Base-by-base conservation (phyloP, 2,113 vertebrate species). In the Lethenteron camtschaticum region DNA sequence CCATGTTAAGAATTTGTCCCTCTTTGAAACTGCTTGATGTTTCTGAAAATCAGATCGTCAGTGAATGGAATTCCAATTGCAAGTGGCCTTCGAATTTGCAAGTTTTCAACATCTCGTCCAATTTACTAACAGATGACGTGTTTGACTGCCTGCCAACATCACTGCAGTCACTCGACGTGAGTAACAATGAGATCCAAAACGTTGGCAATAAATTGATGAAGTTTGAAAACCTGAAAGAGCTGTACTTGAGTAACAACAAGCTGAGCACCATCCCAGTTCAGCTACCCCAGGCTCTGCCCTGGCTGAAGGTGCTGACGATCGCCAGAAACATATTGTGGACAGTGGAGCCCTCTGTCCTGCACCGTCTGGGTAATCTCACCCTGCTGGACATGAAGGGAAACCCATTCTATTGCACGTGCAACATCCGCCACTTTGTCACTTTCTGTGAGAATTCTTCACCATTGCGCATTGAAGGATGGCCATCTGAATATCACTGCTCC, bases 401-500 rank as follows among this genome's bases (percentile, higher is more conserved):
- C 79, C 83, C 79, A 71, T 94, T 87, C 14, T 74, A 85, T 55
- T 96, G 89, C 74, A 83, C 86, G 68, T 95, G 90, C 56, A 80
- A 83, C 3, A 86, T 95, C 72, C 75, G 91, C 1, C 14, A 73
- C 2, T 89, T 89, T 73, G 58, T 80, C 10, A 78, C 80, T 1
- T 71, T 73, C 0, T 68, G 77, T 11, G 56, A 71, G 0, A 4
- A 69, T 1, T 56, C 77, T 9, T 56, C 16, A 2, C 14, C 73
- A 9, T 66, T 75, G 16, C 74, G 88, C 55, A 71, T 68, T 1
- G 84, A 82, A 10, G 79, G 24, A 24, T 24, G 81, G 75, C 80
- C 76, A 0, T 76, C 78, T 1, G 57, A 24, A 59, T 92, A 96
- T 56, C 1, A 79, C 58, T 95, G 90, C 1, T 84, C 89, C 70